Evolutionary conservation across 2,113 vertebrate genomes (phyloP).

Genomic region (Mionectes macconnelli): DNA sequence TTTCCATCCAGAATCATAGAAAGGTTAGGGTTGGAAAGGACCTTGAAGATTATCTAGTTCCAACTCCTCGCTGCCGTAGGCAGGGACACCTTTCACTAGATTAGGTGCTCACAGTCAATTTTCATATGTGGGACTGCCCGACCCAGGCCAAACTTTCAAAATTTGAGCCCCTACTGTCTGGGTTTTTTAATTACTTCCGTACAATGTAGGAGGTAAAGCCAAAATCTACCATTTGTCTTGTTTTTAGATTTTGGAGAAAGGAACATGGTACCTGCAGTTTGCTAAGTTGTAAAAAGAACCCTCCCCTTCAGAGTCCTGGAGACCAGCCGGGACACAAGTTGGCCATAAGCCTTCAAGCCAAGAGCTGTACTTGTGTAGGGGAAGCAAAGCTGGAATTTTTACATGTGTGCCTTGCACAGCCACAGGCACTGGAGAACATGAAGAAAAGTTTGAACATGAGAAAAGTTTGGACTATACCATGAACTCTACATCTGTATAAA

Average conservation of each 20-base stretch:
- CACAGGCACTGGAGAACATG: background rate
- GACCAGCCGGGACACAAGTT: rapidly evolving
- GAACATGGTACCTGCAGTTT: background rate
- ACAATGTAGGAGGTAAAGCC: background rate
- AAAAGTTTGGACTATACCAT: background rate
- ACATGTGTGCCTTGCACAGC: rapidly evolving
- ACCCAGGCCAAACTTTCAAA: background rate
- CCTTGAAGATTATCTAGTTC: background rate
- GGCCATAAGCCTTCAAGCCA: background rate
- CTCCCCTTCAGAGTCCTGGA: background rate
- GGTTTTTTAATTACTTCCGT: background rate
- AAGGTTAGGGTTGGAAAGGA: background rate
- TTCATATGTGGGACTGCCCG: background rate
- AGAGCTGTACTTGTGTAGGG: background rate
- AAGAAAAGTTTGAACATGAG: background rate
- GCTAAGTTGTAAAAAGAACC: background rate
- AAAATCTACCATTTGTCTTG: background rate
- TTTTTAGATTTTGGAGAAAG: background rate
- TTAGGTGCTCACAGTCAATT: background rate
- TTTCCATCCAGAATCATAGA: background rate
- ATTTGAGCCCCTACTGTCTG: background rate
- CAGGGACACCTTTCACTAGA: background rate
- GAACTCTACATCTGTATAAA: background rate
- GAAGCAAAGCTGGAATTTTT: background rate
- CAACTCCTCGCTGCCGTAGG: background rate